These are phyloP conservation scores for Kryptolebias ocellatus DNA, from an alignment of 2,797 vertebrate species.

Conservation along the genomic window DNA sequence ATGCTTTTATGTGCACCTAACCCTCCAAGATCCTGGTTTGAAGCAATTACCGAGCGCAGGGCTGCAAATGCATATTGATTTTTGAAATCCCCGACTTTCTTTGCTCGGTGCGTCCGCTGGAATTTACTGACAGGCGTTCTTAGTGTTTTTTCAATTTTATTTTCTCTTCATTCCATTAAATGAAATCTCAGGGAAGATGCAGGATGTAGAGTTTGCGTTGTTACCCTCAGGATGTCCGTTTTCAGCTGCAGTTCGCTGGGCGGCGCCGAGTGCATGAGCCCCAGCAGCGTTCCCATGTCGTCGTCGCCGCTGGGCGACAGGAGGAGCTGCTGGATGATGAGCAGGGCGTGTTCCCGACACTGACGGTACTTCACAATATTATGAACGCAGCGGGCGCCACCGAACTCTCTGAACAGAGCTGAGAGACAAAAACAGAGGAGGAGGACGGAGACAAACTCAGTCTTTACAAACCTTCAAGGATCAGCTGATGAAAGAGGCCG, in stretches of 20 bases:
- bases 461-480: no score
- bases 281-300: conserved; percentile 97
- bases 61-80: conserved; percentile 50
- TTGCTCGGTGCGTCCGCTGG: not conserved
- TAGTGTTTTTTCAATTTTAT: not conserved
- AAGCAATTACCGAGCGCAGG: conserved; percentile 35
- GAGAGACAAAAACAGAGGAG: not conserved
- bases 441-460: not conserved
- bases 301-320: conserved; percentile 95
- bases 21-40: conserved; percentile 17
- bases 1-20: conserved; percentile 19
- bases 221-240: conserved; percentile 93
- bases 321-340: conserved; percentile 97
- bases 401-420: conserved; percentile 97
- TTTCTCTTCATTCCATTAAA: not conserved
- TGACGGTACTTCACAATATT: conserved; percentile 98
- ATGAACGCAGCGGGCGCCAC: conserved; percentile 95
- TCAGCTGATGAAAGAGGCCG: not conserved
- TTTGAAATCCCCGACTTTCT: conserved; percentile 26
- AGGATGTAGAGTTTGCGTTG: no score
- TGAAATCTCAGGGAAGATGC: not conserved
- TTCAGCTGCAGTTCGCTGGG: conserved; percentile 93
- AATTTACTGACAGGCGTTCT: not conserved
- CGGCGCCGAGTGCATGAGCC: conserved; percentile 96
- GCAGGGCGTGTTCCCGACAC: conserved; percentile 93